A percentile compares a stretch with the other conserved stretches of the same genome.
phyloP scores from a whole-genome alignment of 2,113 vertebrate genomes.

The Brienomyrus longianalis region DNA sequence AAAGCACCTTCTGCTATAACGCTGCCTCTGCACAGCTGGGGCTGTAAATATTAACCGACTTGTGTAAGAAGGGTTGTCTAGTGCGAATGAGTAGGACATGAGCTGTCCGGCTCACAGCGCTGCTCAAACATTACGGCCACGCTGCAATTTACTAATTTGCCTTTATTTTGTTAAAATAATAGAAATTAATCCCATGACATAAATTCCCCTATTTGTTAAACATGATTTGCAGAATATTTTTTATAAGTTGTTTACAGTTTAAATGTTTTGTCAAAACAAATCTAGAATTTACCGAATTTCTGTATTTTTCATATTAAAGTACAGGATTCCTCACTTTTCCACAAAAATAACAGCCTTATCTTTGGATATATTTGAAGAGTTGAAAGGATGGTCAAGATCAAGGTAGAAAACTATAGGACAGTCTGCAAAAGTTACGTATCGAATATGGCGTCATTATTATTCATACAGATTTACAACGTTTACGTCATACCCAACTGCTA shows the following conservation, averaged over 20 bases:
- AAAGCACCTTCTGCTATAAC: not conserved
- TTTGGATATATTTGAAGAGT: not conserved
- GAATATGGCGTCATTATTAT: not conserved
- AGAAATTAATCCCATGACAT: not conserved
- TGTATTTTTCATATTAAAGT: not conserved
- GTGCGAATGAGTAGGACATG: not conserved
- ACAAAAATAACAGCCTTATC: not conserved
- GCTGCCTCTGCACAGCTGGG: constrained; percentile 36
- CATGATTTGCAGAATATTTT: not conserved
- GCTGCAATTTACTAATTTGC: not conserved
- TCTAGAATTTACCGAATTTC: not conserved
- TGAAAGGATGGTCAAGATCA: not conserved
- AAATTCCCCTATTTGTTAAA: not conserved
- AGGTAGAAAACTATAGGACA: not conserved
- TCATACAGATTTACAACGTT: constrained; percentile 10
- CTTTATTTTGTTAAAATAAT: not conserved
- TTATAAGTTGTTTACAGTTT: not conserved
- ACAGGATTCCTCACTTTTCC: not conserved
- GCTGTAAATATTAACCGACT: constrained; percentile 49
- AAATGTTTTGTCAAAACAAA: not conserved
- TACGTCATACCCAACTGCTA: constrained; percentile 6
- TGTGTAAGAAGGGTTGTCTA: constrained; percentile 34
- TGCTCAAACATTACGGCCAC: not conserved
- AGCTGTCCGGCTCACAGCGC: not conserved
- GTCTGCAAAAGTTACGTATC: not conserved